phyloP scores from a whole-genome alignment of 2,113 vertebrate species.

The Centropus bengalensis region DNA sequence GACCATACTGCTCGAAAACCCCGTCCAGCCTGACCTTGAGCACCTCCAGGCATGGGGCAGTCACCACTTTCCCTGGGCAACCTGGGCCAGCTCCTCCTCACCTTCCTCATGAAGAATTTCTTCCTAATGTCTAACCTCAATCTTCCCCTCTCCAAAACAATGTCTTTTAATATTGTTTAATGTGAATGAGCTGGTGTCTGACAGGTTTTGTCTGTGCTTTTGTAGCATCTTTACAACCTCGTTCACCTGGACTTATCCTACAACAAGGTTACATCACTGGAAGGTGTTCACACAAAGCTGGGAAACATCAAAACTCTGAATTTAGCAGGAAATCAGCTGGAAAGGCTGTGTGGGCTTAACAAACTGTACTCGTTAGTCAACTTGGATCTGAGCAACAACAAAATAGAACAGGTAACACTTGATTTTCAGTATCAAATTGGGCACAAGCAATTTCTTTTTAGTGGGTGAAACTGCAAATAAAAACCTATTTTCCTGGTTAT shows the following conservation, averaged over 20 bases:
- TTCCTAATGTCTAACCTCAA: too few relatives aligned
- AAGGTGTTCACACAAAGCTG: slow-evolving; percentile 91
- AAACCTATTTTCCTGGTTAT: neutral
- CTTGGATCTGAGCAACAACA: slow-evolving; percentile 92
- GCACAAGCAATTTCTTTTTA: neutral
- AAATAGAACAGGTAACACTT: slow-evolving; percentile 84
- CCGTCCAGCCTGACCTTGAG: too few relatives aligned
- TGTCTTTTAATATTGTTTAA: neutral
- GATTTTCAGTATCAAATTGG: neutral
- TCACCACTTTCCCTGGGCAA: too few relatives aligned
- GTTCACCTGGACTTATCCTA: slow-evolving; percentile 95
- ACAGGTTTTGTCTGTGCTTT: neutral
- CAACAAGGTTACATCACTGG: slow-evolving; percentile 86
- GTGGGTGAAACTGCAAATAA: neutral
- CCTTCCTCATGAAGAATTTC: too few relatives aligned
- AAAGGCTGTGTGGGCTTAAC: slow-evolving; percentile 87
- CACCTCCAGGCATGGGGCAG: too few relatives aligned
- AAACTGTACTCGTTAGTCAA: slow-evolving; percentile 96
- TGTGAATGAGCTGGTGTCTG: neutral
- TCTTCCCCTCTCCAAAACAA: too few relatives aligned
- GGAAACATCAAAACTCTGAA: slow-evolving; percentile 96
- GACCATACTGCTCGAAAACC: too few relatives aligned
- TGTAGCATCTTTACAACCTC: slow-evolving; percentile 93
- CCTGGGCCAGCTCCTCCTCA: too few relatives aligned
- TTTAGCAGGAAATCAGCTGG: slow-evolving; percentile 92